Evolutionary conservation across 2,888 invertebrate genomes (phyloP), one percentile per base, ranked within the genome.

Genomic region (Drosophila limbata): DNA sequence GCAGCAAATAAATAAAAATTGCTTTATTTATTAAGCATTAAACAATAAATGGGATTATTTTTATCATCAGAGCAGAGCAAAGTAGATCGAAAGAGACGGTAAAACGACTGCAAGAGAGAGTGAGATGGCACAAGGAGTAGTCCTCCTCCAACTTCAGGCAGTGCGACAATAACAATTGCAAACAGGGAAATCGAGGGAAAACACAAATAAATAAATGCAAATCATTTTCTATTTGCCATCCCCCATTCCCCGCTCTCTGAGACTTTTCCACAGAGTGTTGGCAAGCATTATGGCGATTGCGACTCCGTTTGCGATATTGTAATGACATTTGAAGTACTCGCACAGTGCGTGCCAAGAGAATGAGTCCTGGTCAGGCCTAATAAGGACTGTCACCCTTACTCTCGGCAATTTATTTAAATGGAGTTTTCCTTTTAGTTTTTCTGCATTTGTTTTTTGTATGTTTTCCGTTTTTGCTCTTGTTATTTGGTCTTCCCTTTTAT

Each of bases 11-110:
- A 89, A 89, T 89, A 84, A 84, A 80, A 87, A 87, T 89, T 89
- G 80, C 77, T 82, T 82, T 81, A 88, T 86, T 89, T 89, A 86
- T 89, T 84, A 82, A 84, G 88, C 88, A 89, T 85, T 85, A 85
- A 89, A 85, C 87, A 85, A 85, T 88, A 88, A 88, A 85, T 84
- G 85, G 88, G 72, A 87, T 84, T 85, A 89, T 84, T 80, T 84
- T 76, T 79, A 84, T 76, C 80, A 77, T 61, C 70, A 61, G 51
- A 62, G 33, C 9, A 40, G 25, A 44, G 68, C 69, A 77, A 62
- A 52, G 50, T 45, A 67, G 64, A 68, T 13, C 48, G 15, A 21
- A 19, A 21, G 48, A 33, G n/a, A 17, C 11, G 48, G 21, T 10
- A 8, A 42, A 13, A 3, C 4, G 13, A 15, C 8, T 4, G 19